A percentile compares a stretch with the other conserved stretches of the same genome.
phyloP scores from a whole-genome alignment of 2,797 vertebrate species.

The Alauda arvensis region DNA sequence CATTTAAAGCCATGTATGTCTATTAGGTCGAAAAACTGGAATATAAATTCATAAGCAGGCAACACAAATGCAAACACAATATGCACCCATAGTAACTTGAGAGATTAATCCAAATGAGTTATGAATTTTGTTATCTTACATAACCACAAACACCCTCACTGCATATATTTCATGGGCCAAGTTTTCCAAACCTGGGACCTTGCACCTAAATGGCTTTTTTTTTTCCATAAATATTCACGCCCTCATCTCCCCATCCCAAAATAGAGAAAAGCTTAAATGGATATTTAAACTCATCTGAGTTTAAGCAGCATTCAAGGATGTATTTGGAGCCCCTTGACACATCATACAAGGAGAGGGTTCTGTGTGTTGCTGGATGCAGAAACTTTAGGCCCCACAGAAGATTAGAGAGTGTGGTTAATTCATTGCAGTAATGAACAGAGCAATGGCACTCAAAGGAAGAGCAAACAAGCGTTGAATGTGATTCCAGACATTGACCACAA shows the following conservation, averaged over 20 bases:
- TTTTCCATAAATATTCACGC: background rate
- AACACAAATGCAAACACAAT: background rate
- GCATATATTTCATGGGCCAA: background rate
- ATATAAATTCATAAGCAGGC: background rate
- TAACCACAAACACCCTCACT: background rate
- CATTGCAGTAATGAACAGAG: background rate
- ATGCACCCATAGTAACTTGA: background rate
- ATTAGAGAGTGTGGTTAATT: background rate
- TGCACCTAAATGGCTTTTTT: background rate
- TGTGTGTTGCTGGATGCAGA: background rate
- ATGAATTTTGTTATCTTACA: background rate
- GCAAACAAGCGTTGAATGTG: background rate
- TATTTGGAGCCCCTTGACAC: background rate
- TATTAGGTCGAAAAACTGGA: background rate
- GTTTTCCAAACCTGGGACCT: background rate
- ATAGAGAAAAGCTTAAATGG: background rate
- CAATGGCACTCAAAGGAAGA: constrained; percentile 31
- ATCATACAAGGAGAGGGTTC: background rate
- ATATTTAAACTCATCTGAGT: background rate
- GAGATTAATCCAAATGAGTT: background rate
- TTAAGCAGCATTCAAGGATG: background rate
- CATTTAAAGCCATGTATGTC: background rate
- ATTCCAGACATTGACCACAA: constrained; percentile 44
- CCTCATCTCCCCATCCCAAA: background rate
- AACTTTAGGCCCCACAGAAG: background rate